Percentiles rank a stretch among this genome's conserved stretches.
phyloP scores from a whole-genome alignment of 2,113 vertebrate genomes.

The Pterocles orientalis region DNA sequence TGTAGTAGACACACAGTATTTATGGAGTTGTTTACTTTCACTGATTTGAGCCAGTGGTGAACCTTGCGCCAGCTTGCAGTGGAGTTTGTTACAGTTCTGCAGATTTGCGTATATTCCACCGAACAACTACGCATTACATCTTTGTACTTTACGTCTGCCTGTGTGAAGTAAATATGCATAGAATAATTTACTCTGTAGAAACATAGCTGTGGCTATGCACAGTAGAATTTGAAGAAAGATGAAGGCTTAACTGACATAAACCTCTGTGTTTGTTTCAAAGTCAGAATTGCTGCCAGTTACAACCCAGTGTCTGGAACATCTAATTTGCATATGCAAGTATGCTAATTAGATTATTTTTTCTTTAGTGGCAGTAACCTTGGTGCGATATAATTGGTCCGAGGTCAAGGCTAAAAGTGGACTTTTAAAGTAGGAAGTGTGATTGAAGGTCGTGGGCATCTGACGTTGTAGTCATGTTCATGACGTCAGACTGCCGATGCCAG shows the following conservation, averaged over 20 bases:
- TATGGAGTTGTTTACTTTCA: neutral
- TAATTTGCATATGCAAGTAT: slow-evolving; percentile 53
- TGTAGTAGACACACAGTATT: neutral
- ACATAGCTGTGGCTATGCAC: neutral
- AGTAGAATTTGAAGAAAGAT: neutral
- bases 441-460: slow-evolving; percentile 46
- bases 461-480: slow-evolving; percentile 29
- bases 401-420: slow-evolving; percentile 53
- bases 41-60: neutral
- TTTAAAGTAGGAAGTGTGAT: slow-evolving; percentile 58
- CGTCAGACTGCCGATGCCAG: slow-evolving; percentile 41
- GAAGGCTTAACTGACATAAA: neutral
- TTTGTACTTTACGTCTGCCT: neutral
- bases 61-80: neutral
- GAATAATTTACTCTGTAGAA: neutral
- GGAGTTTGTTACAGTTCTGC: neutral
- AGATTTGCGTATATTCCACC: neutral
- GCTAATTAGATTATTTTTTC: slow-evolving; percentile 49
- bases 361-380: slow-evolving; percentile 46
- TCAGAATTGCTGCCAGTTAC: slow-evolving; percentile 13
- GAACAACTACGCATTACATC: neutral
- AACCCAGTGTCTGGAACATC: neutral
- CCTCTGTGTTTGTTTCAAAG: neutral
- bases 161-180: neutral
- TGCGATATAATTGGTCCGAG: slow-evolving; percentile 10